Conservation (phyloP, 2,888 invertebrate species). For the Arge pagana region DNA sequence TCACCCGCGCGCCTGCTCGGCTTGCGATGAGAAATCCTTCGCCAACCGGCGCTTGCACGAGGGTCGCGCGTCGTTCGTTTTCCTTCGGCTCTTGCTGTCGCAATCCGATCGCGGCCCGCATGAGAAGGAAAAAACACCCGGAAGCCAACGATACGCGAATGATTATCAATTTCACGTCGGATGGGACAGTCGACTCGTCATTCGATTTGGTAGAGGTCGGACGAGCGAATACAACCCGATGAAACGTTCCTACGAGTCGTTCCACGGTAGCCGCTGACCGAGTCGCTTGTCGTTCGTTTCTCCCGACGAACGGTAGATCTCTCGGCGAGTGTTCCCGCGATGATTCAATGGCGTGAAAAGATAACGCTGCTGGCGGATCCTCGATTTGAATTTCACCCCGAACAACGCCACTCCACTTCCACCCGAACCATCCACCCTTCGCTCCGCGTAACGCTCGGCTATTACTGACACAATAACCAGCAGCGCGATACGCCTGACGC, state of each 20-base stretch:
- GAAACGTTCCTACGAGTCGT: too few relatives aligned
- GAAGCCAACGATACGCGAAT: too few relatives aligned
- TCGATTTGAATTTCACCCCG: constrained; percentile 17
- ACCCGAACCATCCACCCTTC: not conserved
- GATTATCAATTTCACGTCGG: too few relatives aligned
- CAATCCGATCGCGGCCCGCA: too few relatives aligned
- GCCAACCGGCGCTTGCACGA: not conserved
- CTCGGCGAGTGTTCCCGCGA: constrained; percentile 12
- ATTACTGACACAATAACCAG: constrained; percentile 17
- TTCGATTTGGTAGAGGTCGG: too few relatives aligned
- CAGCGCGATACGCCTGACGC: constrained; percentile 2
- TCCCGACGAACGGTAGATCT: constrained; percentile 9
- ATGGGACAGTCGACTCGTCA: too few relatives aligned
- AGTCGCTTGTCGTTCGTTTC: too few relatives aligned
- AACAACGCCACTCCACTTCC: not conserved
- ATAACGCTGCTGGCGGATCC: constrained; percentile 14
- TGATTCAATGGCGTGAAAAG: constrained; percentile 19
- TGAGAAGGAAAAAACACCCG: too few relatives aligned
- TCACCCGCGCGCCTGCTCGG: not conserved
- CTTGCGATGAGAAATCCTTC: not conserved
- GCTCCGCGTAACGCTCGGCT: constrained; percentile 1
- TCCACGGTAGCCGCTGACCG: too few relatives aligned
- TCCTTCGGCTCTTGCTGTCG: too few relatives aligned
- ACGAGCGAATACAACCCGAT: too few relatives aligned
- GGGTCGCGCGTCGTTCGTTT: not conserved